Base-by-base conservation (phyloP, 2,113 vertebrate species). In the Hippocampus zosterae region DNA sequence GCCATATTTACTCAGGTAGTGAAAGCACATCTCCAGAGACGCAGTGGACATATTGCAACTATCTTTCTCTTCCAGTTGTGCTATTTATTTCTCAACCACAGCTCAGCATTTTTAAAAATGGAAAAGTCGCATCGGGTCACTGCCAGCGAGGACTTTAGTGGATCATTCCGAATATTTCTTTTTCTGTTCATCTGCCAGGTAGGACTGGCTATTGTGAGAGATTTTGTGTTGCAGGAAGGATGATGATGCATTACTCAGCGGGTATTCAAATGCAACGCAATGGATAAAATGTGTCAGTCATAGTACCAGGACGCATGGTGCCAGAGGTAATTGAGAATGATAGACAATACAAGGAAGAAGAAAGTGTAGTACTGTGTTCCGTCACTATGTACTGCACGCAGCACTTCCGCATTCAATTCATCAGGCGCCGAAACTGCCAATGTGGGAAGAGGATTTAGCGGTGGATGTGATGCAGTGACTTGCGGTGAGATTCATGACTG, bases 141-240 rank as follows among this genome's bases (percentile, higher is more conserved):
- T 57, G 55, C 55, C 55, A 5, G 72, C 69, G 59, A 11, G 10
- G 73, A n/a, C 42, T 71, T 70, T 18, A 64, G 67, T 25, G 69
- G 68, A 75, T 79, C 42, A 63, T 9, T 50, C 6, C 0, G 23
- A 27, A 8, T 41, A 11, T n/a, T 63, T n/a, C 61, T 41, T 41
- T 41, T 42, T 18, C 59, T 42, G 23, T 57, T 57, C 11, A 0
- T n/a, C 23, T 25, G 55, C 55, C 55, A 12, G 12, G 9, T 25
- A 4, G 12, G n/a, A 11, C 53, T 56, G 9, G 8, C n/a, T 25
- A 25, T 23, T 25, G 9, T 56, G n/a, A 56, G 12, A 57, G 4
- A 25, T 57, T 25, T 6, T 5, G 3, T 57, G 11, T 57, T 23
- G 8, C n/a, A 9, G 52, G 8, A 25, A 6, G 12, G 23, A 11